phyloP scores from a whole-genome alignment of 2,113 vertebrate genomes.

The Alethe diademata region DNA sequence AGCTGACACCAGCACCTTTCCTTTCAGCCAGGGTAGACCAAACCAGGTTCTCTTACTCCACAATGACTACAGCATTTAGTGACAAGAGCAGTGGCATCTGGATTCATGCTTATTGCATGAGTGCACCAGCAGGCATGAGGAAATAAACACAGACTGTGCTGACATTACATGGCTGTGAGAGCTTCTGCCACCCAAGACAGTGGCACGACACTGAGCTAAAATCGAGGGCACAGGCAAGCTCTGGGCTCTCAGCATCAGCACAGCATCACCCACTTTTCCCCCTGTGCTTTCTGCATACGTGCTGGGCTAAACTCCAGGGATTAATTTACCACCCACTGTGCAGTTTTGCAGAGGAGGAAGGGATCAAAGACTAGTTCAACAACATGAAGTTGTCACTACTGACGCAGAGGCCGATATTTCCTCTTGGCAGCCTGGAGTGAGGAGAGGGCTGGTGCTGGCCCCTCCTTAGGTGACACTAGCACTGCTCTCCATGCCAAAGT shows the following conservation, averaged over 20 bases:
- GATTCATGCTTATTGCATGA: background rate
- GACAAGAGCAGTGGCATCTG: background rate
- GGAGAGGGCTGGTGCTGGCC: background rate
- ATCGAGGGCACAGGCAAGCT: background rate
- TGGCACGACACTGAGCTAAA: background rate
- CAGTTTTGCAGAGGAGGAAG: conserved; percentile 22
- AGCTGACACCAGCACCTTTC: background rate
- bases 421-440: background rate
- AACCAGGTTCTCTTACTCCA: background rate
- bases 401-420: background rate
- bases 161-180: background rate
- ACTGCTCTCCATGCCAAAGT: background rate
- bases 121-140: background rate
- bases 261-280: background rate
- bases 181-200: background rate
- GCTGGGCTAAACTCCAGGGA: conserved; percentile 37
- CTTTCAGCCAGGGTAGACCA: background rate
- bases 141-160: background rate
- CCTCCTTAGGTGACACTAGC: background rate
- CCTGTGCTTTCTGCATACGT: background rate
- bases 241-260: background rate
- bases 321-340: conserved; percentile 4
- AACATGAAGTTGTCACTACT: background rate
- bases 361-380: conserved; percentile 24
- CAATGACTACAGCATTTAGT: background rate